phyloP scores from a whole-genome alignment of 2,888 invertebrate species.

The Drosophila pegasa region DNA sequence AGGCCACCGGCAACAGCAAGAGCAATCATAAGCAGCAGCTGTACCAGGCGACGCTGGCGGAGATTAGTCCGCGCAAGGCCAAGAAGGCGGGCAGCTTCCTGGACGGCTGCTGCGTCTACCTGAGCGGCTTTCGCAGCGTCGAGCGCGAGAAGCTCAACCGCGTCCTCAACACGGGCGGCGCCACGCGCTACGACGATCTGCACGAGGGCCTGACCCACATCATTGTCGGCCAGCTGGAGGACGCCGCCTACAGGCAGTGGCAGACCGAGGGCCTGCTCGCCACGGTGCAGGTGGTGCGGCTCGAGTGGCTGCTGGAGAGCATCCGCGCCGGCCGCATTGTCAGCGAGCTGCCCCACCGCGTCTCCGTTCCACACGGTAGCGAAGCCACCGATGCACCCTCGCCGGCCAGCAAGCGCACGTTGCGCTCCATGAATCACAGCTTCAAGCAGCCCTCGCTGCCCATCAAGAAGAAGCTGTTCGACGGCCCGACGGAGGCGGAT shows the following conservation, averaged over 20 bases:
- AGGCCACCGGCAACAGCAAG: slow-evolving; percentile 42
- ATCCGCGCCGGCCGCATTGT: slow-evolving; percentile 87
- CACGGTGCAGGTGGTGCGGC: slow-evolving; percentile 86
- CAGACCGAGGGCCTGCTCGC: slow-evolving; percentile 70
- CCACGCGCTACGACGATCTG: slow-evolving; percentile 91
- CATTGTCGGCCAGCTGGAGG: slow-evolving; percentile 88
- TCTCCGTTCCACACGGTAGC: slow-evolving; percentile 71
- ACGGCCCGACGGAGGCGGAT: slow-evolving; percentile 14
- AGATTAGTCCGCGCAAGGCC: slow-evolving; percentile 88
- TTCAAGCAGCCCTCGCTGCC: slow-evolving; percentile 83
- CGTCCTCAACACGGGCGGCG: slow-evolving; percentile 92
- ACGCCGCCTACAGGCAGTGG: slow-evolving; percentile 85
- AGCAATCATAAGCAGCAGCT: slow-evolving; percentile 8
- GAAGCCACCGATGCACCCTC: slow-evolving; percentile 86
- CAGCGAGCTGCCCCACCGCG: slow-evolving; percentile 83
- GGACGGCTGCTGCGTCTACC: slow-evolving; percentile 93
- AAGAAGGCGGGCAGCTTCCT: slow-evolving; percentile 92
- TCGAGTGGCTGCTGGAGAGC: slow-evolving; percentile 92
- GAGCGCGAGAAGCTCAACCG: slow-evolving; percentile 89
- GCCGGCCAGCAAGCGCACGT: slow-evolving; percentile 87
- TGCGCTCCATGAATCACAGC: slow-evolving; percentile 84
- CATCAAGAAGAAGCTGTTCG: slow-evolving; percentile 78
- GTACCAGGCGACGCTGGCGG: slow-evolving; percentile 66
- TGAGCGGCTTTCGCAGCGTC: slow-evolving; percentile 88
- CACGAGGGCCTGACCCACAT: slow-evolving; percentile 93